phyloP scores from a whole-genome alignment of 2,888 invertebrate genomes.

The Blastobasis adustella region DNA sequence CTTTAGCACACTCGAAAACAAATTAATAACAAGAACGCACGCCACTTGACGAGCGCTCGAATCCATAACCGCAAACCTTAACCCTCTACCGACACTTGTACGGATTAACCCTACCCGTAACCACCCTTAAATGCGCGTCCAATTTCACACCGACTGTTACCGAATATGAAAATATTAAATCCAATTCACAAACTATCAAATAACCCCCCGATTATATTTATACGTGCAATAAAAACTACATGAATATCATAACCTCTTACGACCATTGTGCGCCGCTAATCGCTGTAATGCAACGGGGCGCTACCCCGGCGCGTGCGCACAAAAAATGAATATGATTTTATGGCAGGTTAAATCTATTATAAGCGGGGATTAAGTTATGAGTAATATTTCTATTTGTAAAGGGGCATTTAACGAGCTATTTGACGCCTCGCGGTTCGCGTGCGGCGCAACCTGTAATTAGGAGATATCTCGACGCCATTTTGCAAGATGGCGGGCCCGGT shows the following conservation, averaged over 20 bases:
- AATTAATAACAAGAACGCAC: no score
- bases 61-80: conserved; percentile 14
- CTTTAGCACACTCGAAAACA: no score
- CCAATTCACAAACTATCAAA: conserved; percentile 63
- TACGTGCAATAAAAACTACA: conserved; percentile 55
- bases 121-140: conserved; percentile 61
- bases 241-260: conserved; percentile 65
- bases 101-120: conserved; percentile 56
- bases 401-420: conserved; percentile 68
- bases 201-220: conserved; percentile 65
- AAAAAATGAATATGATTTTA: conserved; percentile 69
- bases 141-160: conserved; percentile 71
- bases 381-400: conserved; percentile 66
- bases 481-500: conserved; percentile 22
- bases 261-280: conserved; percentile 59
- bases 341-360: conserved; percentile 73
- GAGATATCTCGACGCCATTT: conserved; percentile 35
- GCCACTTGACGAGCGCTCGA: no score
- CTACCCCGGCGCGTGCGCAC: conserved; percentile 46
- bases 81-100: conserved; percentile 32
- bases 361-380: conserved; percentile 70
- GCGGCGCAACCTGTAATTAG: conserved; percentile 55
- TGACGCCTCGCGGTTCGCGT: conserved; percentile 63
- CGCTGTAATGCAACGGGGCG: conserved; percentile 54
- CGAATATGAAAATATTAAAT: conserved; percentile 71